A percentile compares a stretch with the other conserved stretches of the same genome.
phyloP scores from a whole-genome alignment of 2,888 invertebrate species.

The Cerastis rubricosa region DNA sequence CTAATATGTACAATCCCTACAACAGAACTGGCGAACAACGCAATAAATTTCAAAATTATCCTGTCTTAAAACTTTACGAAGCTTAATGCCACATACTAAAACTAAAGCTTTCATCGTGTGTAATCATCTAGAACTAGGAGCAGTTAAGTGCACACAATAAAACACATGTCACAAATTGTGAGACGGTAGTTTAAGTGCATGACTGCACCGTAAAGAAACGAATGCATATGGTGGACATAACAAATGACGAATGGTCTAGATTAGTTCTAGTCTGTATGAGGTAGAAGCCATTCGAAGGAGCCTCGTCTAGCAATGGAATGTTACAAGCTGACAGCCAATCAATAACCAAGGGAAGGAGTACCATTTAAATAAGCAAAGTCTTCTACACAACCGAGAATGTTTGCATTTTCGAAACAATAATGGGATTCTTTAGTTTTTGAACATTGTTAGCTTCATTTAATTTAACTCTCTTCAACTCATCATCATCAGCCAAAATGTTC shows the following conservation, averaged over 20 bases:
- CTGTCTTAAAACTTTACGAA: neutral
- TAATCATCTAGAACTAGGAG: constrained; percentile 18
- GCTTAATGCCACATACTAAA: neutral
- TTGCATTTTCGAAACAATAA: neutral
- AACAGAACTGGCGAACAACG: neutral
- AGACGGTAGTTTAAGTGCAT: neutral
- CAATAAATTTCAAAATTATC: neutral
- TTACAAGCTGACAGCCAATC: neutral
- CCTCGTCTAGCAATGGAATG: too few species aligned
- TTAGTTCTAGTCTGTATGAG: neutral
- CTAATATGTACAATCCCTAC: too few species aligned
- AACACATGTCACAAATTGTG: neutral
- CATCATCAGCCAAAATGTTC: too few species aligned
- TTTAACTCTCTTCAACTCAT: neutral
- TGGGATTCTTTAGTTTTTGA: neutral
- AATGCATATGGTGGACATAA: neutral
- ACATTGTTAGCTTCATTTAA: neutral
- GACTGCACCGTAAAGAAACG: neutral
- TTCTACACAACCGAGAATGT: neutral
- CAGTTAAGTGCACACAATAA: neutral
- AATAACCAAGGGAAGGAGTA: neutral
- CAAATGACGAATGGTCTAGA: neutral
- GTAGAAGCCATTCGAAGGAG: neutral
- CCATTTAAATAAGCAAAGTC: neutral
- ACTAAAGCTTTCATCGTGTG: neutral